Percentiles rank a stretch among this genome's conserved stretches.
phyloP scores from a whole-genome alignment of 2,113 vertebrate genomes.

The Aspidoscelis tigris region DNA sequence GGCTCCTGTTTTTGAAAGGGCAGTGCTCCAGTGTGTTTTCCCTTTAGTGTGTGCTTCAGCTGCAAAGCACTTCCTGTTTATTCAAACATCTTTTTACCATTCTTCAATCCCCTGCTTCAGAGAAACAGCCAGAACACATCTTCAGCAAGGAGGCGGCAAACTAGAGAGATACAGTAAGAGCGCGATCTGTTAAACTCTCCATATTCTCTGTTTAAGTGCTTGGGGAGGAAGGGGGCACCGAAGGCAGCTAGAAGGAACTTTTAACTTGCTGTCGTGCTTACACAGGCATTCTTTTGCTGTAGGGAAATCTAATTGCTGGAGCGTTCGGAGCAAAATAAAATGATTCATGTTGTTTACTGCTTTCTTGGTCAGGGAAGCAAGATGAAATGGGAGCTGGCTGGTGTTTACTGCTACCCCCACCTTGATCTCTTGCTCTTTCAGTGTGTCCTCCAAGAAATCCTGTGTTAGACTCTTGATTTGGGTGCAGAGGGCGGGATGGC shows the following conservation, averaged over 20 bases:
- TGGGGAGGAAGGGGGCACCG: conserved; percentile 42
- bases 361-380: conserved; percentile 33
- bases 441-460: conserved; percentile 7
- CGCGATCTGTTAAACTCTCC: conserved; percentile 77
- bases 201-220: conserved; percentile 74
- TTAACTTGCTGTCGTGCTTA: conserved; percentile 49
- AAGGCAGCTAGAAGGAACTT: conserved; percentile 71
- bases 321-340: conserved; percentile 56
- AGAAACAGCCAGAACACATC: conserved; percentile 85
- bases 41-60: conserved; percentile 85
- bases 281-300: conserved; percentile 47
- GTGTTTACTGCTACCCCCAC: neutral
- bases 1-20: conserved; percentile 78
- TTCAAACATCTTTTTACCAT: conserved; percentile 92
- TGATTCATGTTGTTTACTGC: conserved; percentile 64
- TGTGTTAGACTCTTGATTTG: neutral
- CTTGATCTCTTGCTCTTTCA: neutral
- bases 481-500: neutral
- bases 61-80: conserved; percentile 96
- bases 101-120: conserved; percentile 83
- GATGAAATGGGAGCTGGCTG: conserved; percentile 27
- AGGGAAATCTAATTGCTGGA: conserved; percentile 50
- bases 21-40: conserved; percentile 86
- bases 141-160: conserved; percentile 77
- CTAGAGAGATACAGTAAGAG: conserved; percentile 77